phyloP scores from a whole-genome alignment of 1,140 invertebrate genomes.

The Drosophila sucinea region DNA sequence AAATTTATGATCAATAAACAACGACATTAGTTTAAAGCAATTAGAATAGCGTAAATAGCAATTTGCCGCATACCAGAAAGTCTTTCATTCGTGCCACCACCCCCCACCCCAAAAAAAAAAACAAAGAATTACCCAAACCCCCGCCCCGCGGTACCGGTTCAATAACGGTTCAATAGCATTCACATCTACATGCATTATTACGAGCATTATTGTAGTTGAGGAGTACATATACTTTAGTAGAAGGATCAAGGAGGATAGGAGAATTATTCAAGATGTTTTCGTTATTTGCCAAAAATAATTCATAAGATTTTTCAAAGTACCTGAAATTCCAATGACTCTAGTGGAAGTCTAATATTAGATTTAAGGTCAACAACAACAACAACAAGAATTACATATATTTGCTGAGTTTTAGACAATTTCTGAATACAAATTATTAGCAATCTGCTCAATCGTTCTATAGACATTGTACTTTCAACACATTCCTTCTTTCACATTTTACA shows the following conservation, averaged over 20 bases:
- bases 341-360: constrained; percentile 69
- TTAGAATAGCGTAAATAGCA: constrained; percentile 66
- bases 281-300: constrained; percentile 75
- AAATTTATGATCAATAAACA: constrained; percentile 71
- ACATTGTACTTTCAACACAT: not conserved
- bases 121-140: too few species aligned
- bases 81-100: constrained; percentile 57
- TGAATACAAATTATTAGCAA: constrained; percentile 25
- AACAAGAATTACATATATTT: constrained; percentile 26
- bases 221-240: not conserved
- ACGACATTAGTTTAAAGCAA: constrained; percentile 80
- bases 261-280: constrained; percentile 52
- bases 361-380: constrained; percentile 52
- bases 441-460: constrained; percentile 39
- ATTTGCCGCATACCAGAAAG: constrained; percentile 49
- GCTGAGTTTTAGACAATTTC: constrained; percentile 51
- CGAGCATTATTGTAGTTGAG: not conserved
- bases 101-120: too few species aligned
- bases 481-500: constrained; percentile 29
- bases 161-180: not conserved
- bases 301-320: constrained; percentile 80
- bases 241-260: constrained; percentile 27
- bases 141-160: too few species aligned
- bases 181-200: constrained; percentile 22
- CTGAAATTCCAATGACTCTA: constrained; percentile 72